Evolutionary conservation across 2,113 vertebrate genomes (phyloP).

Genomic region (Trichomycterus rosablanca): DNA sequence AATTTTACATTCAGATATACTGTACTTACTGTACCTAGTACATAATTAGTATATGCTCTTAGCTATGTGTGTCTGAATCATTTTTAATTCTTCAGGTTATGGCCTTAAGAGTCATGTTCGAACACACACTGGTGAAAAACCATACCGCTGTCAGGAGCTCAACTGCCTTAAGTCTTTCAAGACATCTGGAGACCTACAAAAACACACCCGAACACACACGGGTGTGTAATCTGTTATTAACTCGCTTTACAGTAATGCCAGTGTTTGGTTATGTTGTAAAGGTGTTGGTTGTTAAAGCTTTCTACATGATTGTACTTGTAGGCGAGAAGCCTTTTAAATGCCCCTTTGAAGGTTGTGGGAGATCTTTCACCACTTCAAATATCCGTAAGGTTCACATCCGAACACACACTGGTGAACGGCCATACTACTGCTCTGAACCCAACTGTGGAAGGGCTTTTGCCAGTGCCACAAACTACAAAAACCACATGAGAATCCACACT

Average conservation of each 20-base stretch:
- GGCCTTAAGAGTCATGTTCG: constrained; percentile 95
- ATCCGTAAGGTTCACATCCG: constrained; percentile 98
- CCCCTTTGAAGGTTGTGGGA: constrained; percentile 90
- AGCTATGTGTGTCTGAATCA: too few species aligned
- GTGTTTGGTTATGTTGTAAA: too few species aligned
- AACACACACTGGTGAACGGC: constrained; percentile 95
- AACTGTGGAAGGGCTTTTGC: constrained; percentile 95
- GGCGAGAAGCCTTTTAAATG: constrained; percentile 98
- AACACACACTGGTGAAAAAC: constrained; percentile 98
- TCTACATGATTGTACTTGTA: constrained; percentile 48
- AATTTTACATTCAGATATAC: not conserved
- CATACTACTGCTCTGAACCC: constrained; percentile 96
- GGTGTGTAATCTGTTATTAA: constrained; percentile 67
- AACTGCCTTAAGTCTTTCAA: constrained; percentile 98
- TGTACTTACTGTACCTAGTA: not conserved
- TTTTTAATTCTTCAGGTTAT: constrained; percentile 81
- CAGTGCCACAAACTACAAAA: constrained; percentile 98
- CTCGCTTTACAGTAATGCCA: too few species aligned
- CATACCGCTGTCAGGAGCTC: constrained; percentile 90
- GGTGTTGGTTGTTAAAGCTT: too few species aligned
- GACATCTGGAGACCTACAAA: constrained; percentile 96
- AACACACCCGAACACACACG: constrained; percentile 96
- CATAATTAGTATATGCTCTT: too few species aligned
- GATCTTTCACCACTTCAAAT: constrained; percentile 97
- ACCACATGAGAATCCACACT: constrained; percentile 98